Base-by-base conservation (phyloP, 2,113 vertebrate genomes). In the Dasyornis broadbenti region DNA sequence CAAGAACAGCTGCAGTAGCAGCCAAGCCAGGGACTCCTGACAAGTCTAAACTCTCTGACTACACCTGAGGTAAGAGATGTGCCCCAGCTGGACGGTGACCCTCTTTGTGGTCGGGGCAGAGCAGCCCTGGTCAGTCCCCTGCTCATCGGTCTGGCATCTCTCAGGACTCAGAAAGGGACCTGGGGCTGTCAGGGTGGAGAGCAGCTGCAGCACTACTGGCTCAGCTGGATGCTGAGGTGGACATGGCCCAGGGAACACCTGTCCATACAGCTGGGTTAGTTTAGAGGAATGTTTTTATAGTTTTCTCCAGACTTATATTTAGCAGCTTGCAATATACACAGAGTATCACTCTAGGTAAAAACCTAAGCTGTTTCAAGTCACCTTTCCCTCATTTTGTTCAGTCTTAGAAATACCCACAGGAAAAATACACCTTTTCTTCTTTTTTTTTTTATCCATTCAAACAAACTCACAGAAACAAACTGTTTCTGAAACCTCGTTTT, bases 211-310 rank as follows among this genome's bases (percentile, higher is more conserved):
- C 23, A 52, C 10, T 11, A 0, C 23, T 24, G 27, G 10, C 28
- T 15, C 53, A 24, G 37, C 27, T 40, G 81, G 37, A 15, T 56
- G 22, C 52, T 63, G 47, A 26, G 42, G 4, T 1, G 7, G 13
- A 3, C 6, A 24, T 1, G 3, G 15, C n/a, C 30, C 17, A 13
- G 37, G 33, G 16, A 52, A 8, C 13, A 12, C 7, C 19, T 1
- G 0, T 15, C 37, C 9, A 0, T 10, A 14, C 5, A 81, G 24
- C 6, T 1, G 1, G 3, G 4, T 31, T 44, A 14, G 21, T 22
- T 80, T 19, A 49, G 39, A 80, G 64, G 28, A 57, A 69, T 30
- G 1, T 9, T 59, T 49, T 52, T 9, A 10, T 15, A 3, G 22
- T 20, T 82, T 71, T 56, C 20, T 59, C 52, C 18, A 2, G 24